These are phyloP conservation scores for Stenotaenia linearis DNA, from an alignment of 2,888 invertebrate species.

Conservation along the genomic window DNA sequence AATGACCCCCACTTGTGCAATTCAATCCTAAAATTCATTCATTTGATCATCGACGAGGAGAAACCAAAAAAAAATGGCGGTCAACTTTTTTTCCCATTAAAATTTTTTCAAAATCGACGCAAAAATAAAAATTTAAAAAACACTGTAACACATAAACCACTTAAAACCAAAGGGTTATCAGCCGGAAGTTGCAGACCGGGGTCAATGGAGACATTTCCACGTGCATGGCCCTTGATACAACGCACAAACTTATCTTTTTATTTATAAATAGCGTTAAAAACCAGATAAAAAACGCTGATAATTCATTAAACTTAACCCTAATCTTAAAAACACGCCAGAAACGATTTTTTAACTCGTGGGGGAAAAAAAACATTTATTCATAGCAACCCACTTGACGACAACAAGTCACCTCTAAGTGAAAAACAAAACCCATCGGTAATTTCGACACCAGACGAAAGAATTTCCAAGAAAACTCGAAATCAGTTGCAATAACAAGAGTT, in stretches of 20 bases:
- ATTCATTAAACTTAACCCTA: not conserved
- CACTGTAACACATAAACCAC: not conserved
- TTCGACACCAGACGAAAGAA: too few species aligned
- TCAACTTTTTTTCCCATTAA: too few species aligned
- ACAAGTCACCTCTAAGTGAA: too few species aligned
- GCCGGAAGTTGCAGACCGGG: not conserved
- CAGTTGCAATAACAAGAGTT: too few species aligned
- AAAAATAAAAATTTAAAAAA: not conserved
- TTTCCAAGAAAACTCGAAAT: too few species aligned
- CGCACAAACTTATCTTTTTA: not conserved
- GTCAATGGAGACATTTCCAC: not conserved
- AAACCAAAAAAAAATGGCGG: not conserved
- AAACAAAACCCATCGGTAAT: too few species aligned
- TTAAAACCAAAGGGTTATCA: not conserved
- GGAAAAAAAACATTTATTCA: not conserved
- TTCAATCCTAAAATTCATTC: not conserved
- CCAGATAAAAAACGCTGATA: not conserved
- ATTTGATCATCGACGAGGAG: not conserved
- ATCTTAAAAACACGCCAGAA: too few species aligned
- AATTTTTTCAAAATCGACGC: not conserved
- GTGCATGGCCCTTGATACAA: not conserved
- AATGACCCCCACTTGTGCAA: not conserved
- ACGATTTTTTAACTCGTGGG: too few species aligned
- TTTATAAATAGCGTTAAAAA: not conserved
- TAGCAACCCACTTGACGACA: not conserved